These are phyloP conservation scores for Eciton burchellii DNA, from an alignment of 1,140 invertebrate genomes.

Conservation along the genomic window DNA sequence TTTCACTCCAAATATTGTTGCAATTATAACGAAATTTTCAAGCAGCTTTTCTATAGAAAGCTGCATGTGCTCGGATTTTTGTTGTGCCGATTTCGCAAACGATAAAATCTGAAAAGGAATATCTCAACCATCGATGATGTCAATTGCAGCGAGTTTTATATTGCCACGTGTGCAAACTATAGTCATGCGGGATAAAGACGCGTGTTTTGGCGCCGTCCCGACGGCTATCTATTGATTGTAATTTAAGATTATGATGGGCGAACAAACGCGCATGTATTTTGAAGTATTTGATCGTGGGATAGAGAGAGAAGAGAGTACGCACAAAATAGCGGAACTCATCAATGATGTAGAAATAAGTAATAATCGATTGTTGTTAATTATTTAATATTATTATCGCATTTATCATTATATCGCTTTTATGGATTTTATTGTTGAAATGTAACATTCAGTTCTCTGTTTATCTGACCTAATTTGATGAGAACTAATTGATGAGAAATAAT, in stretches of 20 bases:
- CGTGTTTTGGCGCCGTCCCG: constrained; percentile 77
- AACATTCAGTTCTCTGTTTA: too few relatives aligned
- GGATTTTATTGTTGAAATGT: too few relatives aligned
- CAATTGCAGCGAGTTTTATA: too few relatives aligned
- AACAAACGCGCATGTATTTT: constrained; percentile 53
- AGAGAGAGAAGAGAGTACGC: background rate
- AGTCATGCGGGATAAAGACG: constrained; percentile 60
- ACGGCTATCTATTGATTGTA: constrained; percentile 80
- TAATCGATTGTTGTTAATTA: background rate
- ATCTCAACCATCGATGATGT: too few relatives aligned
- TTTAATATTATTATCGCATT: background rate
- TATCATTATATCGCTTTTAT: too few relatives aligned
- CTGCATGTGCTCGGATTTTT: background rate
- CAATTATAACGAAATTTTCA: constrained; percentile 34
- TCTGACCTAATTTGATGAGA: too few relatives aligned
- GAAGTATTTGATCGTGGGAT: constrained; percentile 10
- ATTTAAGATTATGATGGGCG: constrained; percentile 73
- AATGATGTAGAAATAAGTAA: background rate
- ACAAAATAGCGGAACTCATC: constrained; percentile 4
- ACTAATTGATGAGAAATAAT: too few relatives aligned
- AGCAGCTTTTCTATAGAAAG: background rate
- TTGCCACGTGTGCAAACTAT: constrained; percentile 16
- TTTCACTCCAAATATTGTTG: background rate
- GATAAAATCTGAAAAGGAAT: background rate
- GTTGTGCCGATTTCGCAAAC: background rate